Evolutionary conservation across 2,797 vertebrate species (phyloP).

Genomic region (Eospalax fontanierii): DNA sequence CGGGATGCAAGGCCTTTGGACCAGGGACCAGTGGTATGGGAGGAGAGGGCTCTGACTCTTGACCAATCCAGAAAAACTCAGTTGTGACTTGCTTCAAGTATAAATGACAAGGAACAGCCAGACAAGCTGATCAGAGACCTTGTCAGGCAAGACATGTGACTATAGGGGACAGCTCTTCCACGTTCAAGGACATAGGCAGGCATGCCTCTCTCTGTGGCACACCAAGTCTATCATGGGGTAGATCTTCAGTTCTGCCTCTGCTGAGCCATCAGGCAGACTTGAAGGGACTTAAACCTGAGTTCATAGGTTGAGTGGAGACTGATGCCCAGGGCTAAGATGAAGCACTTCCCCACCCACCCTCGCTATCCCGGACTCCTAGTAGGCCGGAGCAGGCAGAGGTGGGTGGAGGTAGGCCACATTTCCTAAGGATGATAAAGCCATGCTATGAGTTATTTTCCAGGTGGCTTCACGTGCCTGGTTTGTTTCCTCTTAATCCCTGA

Average conservation of each 20-base stretch:
- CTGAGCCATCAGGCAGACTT: neutral
- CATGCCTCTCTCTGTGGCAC: rapidly evolving
- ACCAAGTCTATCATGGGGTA: too few species aligned
- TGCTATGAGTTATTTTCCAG: rapidly evolving
- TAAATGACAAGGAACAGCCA: neutral
- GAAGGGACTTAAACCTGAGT: too few species aligned
- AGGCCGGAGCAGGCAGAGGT: neutral
- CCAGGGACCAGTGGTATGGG: too few species aligned
- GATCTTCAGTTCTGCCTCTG: neutral
- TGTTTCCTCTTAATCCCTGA: neutral
- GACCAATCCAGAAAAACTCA: neutral
- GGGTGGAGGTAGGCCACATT: neutral
- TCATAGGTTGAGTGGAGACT: neutral
- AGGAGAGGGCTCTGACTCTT: neutral
- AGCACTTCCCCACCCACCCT: too few species aligned
- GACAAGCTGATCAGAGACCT: neutral
- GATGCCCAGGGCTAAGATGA: neutral
- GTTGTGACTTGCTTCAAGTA: neutral
- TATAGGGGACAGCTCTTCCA: neutral
- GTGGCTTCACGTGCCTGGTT: rapidly evolving
- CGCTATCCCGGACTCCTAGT: neutral
- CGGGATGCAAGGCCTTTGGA: neutral
- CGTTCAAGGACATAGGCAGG: neutral
- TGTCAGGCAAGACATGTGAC: neutral
- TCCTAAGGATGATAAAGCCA: neutral